Percentiles rank a stretch among this genome's conserved stretches.
phyloP scores from a whole-genome alignment of 2,888 invertebrate species.

The Laspeyria flexula region DNA sequence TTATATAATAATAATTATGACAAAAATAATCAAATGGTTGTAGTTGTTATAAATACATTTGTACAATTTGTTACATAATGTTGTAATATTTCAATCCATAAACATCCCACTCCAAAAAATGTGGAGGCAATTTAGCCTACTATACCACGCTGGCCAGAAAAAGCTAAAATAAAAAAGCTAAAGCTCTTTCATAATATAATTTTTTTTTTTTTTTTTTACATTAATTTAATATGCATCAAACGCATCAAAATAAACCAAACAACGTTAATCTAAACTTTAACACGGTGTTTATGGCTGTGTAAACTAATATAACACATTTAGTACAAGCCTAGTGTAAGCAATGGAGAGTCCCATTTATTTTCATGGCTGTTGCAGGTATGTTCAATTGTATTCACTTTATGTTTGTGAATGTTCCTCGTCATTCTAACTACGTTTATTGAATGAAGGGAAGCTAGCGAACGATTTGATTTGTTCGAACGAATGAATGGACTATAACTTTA shows the following conservation, averaged over 20 bases:
- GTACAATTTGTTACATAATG: too few relatives aligned
- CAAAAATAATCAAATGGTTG: too few relatives aligned
- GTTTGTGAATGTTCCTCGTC: slow-evolving; percentile 63
- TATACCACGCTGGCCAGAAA: too few relatives aligned
- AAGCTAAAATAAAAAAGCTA: too few relatives aligned
- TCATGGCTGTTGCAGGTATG: slow-evolving; percentile 66
- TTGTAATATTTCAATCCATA: too few relatives aligned
- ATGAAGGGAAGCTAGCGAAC: slow-evolving; percentile 65
- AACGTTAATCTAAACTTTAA: background rate
- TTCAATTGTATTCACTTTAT: slow-evolving; percentile 70
- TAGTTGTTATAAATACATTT: too few relatives aligned
- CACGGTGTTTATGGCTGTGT: background rate
- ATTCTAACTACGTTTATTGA: slow-evolving; percentile 63
- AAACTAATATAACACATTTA: slow-evolving; percentile 5
- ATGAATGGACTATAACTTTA: slow-evolving; percentile 79
- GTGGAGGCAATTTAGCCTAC: too few relatives aligned
- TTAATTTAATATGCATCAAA: background rate
- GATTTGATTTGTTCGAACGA: slow-evolving; percentile 68
- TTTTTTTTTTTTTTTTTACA: too few relatives aligned
- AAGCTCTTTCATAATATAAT: too few relatives aligned
- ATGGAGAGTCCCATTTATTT: slow-evolving; percentile 73
- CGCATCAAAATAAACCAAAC: background rate
- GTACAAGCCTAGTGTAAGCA: slow-evolving; percentile 16
- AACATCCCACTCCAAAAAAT: too few relatives aligned
- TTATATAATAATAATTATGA: too few relatives aligned